Evolutionary conservation across 2,888 invertebrate species (phyloP).

Genomic region (Dusona sp.): DNA sequence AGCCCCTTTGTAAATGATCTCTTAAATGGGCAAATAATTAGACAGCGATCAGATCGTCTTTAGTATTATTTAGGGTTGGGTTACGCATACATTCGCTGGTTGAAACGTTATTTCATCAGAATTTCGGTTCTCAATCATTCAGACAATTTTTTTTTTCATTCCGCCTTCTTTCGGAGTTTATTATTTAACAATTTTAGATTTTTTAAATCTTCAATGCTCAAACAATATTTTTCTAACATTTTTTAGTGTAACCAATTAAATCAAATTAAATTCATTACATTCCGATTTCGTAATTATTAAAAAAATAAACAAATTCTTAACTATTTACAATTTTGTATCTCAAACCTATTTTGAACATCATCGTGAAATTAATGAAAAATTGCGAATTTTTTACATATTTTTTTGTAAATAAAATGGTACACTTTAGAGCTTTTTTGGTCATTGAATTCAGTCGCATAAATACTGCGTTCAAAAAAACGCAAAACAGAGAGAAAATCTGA

Average conservation of each 20-base stretch:
- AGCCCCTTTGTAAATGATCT: slow-evolving; percentile 10
- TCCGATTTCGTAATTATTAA: not conserved
- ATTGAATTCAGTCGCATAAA: not conserved
- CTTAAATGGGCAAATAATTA: not conserved
- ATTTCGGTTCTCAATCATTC: not conserved
- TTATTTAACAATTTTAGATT: not conserved
- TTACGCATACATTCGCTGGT: not conserved
- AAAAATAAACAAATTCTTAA: not conserved
- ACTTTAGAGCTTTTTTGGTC: not conserved
- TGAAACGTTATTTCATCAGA: not conserved
- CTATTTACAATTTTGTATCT: not conserved
- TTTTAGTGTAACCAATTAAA: not conserved
- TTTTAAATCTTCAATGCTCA: not conserved
- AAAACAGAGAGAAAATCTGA: not conserved
- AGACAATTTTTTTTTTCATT: not conserved
- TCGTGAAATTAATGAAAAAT: not conserved
- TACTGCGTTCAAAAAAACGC: not conserved
- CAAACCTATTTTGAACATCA: not conserved
- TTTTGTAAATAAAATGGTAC: not conserved
- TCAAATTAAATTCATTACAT: not conserved
- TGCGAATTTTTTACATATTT: not conserved
- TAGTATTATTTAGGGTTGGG: not conserved
- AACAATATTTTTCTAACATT: not conserved
- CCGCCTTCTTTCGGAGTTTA: not conserved
- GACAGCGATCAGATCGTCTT: not conserved